Base-by-base conservation (phyloP, 1,140 invertebrate species). In the Diorhabda sublineata region DNA sequence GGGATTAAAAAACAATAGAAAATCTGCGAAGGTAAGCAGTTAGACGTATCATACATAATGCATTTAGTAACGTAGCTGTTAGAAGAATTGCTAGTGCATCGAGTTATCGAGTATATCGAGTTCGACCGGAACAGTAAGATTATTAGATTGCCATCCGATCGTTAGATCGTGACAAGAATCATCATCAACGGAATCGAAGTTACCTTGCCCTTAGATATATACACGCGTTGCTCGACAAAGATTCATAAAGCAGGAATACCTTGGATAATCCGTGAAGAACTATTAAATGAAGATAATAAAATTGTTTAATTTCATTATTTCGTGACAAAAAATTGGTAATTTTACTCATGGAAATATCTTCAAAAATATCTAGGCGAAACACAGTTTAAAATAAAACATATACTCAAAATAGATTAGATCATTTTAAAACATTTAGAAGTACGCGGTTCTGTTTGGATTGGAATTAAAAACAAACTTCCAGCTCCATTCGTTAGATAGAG, bases 111-210 rank as follows among this genome's bases (percentile, higher is more conserved):
- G 26, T 26, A 26, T 26, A 26, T 26, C 26, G 26, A 71, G 70
- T 72, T 72, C 70, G 73, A 74, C 74, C 75, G 74, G 75, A 77
- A 77, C 75, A 77, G 74, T 75, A 69, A 73, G 74, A 75, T 77
- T 77, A 77, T 77, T 77, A 71, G 74, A 77, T 77, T 77, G 73
- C 69, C 73, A 73, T 74, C 68, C 71, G 73, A 77, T 77, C 73
- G 73, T 57, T 64, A 64, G 72, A 71, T 75, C 75, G 75, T 77
- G 75, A 77, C 74, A 62, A 71, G 75, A 77, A 77, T 77, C 73
- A 77, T 77, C 73, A 67, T 69, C 71, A 26, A 26, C 26, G 6
- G 47, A 52, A 52, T 26, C 71, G 73, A 71, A 74, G 69, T 74
- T 69, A 73, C 73, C 71, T 74, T 73, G 69, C 71, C 71, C 71